Percentiles rank a stretch among this genome's conserved stretches.
phyloP scores from a whole-genome alignment of 2,113 vertebrate genomes.

The Hoplias malabaricus region DNA sequence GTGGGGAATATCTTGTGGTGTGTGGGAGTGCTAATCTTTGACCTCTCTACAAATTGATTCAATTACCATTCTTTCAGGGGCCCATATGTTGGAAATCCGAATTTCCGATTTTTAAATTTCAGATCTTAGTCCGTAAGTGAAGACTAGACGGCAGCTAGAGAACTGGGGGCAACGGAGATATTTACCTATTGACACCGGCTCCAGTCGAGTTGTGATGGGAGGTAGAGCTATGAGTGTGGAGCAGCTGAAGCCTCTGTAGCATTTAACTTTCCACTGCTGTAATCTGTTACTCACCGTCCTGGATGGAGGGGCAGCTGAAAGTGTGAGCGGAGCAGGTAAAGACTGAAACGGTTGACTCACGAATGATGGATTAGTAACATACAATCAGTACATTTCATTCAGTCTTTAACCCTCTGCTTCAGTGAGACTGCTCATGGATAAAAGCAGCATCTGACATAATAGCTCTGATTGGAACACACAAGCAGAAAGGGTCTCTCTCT shows the following conservation, averaged over 20 bases:
- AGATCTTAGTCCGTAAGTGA: no score
- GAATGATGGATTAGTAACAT: constrained; percentile 24
- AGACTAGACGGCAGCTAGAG: no score
- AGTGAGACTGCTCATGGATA: constrained; percentile 59
- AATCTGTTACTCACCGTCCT: constrained; percentile 21
- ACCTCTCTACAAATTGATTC: not conserved
- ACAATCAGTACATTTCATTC: constrained; percentile 49
- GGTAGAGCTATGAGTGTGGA: no score
- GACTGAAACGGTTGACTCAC: constrained; percentile 5
- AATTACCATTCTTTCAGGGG: not conserved
- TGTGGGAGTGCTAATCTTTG: not conserved
- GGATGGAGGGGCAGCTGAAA: constrained; percentile 19
- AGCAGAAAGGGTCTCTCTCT: constrained; percentile 54
- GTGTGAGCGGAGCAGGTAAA: constrained; percentile 36
- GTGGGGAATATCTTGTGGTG: not conserved
- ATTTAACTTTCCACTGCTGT: not conserved
- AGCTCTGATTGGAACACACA: constrained; percentile 66
- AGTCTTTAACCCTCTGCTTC: constrained; percentile 52
- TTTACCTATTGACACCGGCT: no score
- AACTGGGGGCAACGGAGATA: no score
- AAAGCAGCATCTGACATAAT: constrained; percentile 66
- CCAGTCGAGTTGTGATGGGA: no score
- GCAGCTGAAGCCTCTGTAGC: no score
- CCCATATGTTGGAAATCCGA: not conserved
- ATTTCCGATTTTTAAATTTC: no score